phyloP scores from a whole-genome alignment of 2,113 vertebrate species.

The Anser brachyrhynchus region DNA sequence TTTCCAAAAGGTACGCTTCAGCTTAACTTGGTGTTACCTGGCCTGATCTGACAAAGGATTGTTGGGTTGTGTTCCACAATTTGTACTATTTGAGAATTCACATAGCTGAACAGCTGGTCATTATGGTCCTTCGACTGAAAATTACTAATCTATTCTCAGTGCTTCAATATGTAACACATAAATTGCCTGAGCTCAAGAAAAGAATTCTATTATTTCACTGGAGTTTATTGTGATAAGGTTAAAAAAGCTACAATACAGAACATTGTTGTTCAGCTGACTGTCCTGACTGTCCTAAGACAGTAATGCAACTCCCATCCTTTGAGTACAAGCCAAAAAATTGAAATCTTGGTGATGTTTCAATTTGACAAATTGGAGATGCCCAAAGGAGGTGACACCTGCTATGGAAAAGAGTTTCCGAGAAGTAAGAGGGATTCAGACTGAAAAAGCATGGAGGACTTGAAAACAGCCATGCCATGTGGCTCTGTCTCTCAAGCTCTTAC shows the following conservation, averaged over 20 bases:
- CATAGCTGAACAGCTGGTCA: not conserved
- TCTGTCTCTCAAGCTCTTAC: conserved; percentile 43
- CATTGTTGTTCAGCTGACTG: not conserved
- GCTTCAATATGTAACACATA: not conserved
- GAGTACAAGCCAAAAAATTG: not conserved
- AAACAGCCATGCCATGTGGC: conserved; percentile 13
- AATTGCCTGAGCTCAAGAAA: not conserved
- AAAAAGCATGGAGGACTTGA: not conserved
- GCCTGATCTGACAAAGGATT: not conserved
- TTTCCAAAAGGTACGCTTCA: not conserved
- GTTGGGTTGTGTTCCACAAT: not conserved
- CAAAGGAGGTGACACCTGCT: not conserved
- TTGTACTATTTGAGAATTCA: not conserved
- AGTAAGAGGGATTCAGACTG: not conserved
- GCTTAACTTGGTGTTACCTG: not conserved
- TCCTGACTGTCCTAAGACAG: not conserved
- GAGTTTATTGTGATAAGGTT: not conserved
- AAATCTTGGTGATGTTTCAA: not conserved
- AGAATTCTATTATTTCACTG: not conserved
- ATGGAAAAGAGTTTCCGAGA: not conserved
- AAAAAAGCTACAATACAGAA: not conserved
- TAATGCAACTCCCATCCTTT: not conserved
- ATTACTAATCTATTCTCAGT: not conserved
- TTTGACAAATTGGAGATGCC: not conserved
- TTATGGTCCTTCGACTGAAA: not conserved